phyloP scores from a whole-genome alignment of 2,113 vertebrate genomes.

The Boulengeromyrus knoepffleri region DNA sequence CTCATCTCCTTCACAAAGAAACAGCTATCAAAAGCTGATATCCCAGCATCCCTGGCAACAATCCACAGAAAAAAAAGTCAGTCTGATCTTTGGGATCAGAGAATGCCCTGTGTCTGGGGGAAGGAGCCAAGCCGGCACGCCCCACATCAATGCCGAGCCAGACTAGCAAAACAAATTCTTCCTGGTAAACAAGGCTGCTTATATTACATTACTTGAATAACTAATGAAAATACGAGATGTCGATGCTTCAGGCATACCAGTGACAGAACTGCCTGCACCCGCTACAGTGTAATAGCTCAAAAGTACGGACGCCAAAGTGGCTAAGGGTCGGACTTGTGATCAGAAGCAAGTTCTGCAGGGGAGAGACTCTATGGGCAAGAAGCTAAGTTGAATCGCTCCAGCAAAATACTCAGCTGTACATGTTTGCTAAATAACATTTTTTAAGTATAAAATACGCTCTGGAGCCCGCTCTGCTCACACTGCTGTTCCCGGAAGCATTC shows the following conservation, averaged over 20 bases:
- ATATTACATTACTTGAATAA: background rate
- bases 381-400: background rate
- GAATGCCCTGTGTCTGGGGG: background rate
- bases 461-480: background rate
- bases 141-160: background rate
- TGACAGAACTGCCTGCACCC: background rate
- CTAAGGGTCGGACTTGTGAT: background rate
- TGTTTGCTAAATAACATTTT: background rate
- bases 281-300: background rate
- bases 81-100: background rate
- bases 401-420: background rate
- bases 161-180: background rate
- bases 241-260: background rate
- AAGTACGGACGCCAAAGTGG: background rate
- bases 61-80: background rate
- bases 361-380: background rate
- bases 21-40: background rate
- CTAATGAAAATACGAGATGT: background rate
- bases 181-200: background rate
- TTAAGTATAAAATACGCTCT: background rate
- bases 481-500: background rate
- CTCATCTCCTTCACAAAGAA: background rate
- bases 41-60: background rate
- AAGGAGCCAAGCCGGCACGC: background rate
- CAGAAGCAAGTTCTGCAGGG: background rate